Base-by-base conservation (phyloP, 2,797 vertebrate species). In the Anolis apletophallus region DNA sequence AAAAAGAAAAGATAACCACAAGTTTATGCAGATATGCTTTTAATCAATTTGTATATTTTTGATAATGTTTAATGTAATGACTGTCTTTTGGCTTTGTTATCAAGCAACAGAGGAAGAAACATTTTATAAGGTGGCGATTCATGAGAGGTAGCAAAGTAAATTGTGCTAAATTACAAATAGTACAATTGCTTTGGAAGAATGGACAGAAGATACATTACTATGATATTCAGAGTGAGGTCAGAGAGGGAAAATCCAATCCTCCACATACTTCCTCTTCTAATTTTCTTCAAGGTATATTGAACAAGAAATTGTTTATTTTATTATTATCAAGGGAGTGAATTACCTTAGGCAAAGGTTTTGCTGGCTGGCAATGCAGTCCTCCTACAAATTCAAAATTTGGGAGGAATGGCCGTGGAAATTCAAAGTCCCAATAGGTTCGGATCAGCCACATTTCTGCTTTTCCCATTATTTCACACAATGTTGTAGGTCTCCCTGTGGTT, bases 311-410 rank as follows among this genome's bases (percentile, higher is more conserved):
- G 8, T 1, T 46, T 26, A 21, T 72, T 9, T 81, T 79, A 36
- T 64, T 34, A 0, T 9, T 64, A 32, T 1, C 1, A 36, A n/a
- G 1, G 17, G 36, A 5, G 0, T 0, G 73, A 68, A 87, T 0
- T 95, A 98, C 98, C 97, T 97, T 91, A 90, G 98, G 97, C 93
- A 99, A 93, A 0, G 97, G 96, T 91, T 98, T 97, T 84, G 98
- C 97, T 52, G 98, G 97, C 93, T 94, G 96, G 89, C 98, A 99
- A 50, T 99, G 98, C 87, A 99, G 94, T 81, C 98, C 98, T 90
- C 98, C 98, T n/a, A 99, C 96, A 84, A 96, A 98, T 88, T 98
- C 97, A 84, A 98, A 99, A 94, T 98, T 99, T 3, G 98, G 98
- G 67, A 98, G 96, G 54, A 97, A 95, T 76, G 98, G 98, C 14